These are phyloP conservation scores for Pecten maximus DNA, from an alignment of 2,888 invertebrate species.

Conservation along the genomic window DNA sequence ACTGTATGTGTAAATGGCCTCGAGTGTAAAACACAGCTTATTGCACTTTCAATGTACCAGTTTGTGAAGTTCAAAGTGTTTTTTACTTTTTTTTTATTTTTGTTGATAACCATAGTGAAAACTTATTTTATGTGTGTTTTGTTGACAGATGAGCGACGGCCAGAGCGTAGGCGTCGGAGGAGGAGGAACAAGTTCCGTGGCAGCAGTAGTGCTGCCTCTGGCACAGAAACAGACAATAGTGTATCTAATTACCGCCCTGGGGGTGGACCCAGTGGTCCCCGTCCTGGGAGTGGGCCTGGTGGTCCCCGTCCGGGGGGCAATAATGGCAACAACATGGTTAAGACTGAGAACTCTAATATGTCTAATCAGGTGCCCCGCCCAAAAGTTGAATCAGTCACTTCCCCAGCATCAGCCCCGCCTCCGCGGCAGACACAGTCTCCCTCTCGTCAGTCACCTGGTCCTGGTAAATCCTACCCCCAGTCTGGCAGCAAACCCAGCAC, in stretches of 20 bases:
- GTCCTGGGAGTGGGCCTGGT: constrained; percentile 22
- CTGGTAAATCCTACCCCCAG: constrained; percentile 41
- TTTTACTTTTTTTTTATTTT: no score
- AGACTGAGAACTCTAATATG: constrained; percentile 42
- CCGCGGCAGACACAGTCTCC: constrained; percentile 49
- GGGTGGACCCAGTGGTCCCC: constrained; percentile 38
- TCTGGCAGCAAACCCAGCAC: constrained; percentile 42
- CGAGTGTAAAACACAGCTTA: no score
- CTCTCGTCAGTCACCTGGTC: constrained; percentile 46
- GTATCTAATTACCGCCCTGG: constrained; percentile 72
- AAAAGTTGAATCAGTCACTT: constrained; percentile 30
- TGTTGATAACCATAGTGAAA: no score
- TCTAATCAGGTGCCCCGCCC: constrained; percentile 46
- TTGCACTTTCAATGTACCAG: no score
- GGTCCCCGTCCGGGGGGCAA: constrained; percentile 1
- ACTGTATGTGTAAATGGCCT: no score
- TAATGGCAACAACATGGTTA: constrained; percentile 40
- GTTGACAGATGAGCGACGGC: constrained; percentile 49
- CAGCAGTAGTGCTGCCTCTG: constrained; percentile 74
- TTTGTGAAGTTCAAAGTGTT: no score
- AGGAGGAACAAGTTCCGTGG: constrained; percentile 69
- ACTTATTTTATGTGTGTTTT: not conserved
- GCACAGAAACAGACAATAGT: constrained; percentile 78
- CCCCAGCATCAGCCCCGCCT: constrained; percentile 33
- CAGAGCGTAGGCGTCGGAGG: constrained; percentile 63